Conservation (phyloP, 2,888 invertebrate species). For the Punctoribates punctum region DNA sequence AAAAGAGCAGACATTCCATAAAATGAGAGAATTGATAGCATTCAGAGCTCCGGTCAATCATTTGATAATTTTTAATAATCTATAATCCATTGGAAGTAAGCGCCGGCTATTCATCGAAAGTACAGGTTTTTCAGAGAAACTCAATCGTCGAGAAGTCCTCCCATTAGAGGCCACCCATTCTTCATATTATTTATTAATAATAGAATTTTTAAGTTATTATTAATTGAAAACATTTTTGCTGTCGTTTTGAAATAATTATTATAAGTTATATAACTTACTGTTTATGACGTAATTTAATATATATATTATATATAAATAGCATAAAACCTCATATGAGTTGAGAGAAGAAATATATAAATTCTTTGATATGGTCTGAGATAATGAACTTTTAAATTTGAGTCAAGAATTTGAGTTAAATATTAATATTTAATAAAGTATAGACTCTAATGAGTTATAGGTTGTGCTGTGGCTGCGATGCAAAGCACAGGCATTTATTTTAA, state of each 20-base stretch:
- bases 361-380: background rate
- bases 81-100: too few relatives aligned
- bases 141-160: conserved; percentile 16
- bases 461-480: conserved; percentile 15
- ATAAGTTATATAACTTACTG: too few relatives aligned
- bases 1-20: too few relatives aligned
- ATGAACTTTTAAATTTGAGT: conserved; percentile 16
- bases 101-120: too few relatives aligned
- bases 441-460: background rate
- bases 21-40: too few relatives aligned
- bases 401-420: conserved; percentile 30
- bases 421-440: conserved; percentile 28
- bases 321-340: background rate
- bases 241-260: conserved; percentile 24
- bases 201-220: conserved; percentile 21
- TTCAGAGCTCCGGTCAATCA: too few relatives aligned
- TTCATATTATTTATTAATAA: background rate
- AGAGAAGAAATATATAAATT: background rate
- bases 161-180: conserved; percentile 33
- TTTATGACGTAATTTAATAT: too few relatives aligned
- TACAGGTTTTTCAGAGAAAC: too few relatives aligned
- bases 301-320: too few relatives aligned
- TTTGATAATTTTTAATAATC: too few relatives aligned
- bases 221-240: conserved; percentile 11
- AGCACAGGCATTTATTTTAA: conserved; percentile 33